Evolutionary conservation across 2,888 invertebrate species (phyloP).

Genomic region (Perizoma affinitatum): DNA sequence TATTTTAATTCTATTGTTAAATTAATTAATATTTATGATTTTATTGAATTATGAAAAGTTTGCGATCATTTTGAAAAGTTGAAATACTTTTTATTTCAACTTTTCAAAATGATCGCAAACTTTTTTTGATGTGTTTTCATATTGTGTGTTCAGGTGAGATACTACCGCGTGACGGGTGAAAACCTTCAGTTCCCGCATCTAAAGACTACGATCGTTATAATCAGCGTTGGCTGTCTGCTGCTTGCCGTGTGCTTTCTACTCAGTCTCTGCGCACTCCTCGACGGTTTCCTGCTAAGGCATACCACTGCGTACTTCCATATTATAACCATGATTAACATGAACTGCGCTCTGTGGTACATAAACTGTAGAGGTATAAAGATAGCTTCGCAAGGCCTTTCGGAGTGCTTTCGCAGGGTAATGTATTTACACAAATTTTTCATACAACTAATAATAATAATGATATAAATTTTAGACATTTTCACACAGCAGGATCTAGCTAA

Average conservation of each 20-base stretch:
- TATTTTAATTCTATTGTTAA: too few species aligned
- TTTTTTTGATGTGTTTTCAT: background rate
- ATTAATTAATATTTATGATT: too few species aligned
- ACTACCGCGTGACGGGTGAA: slow-evolving; percentile 84
- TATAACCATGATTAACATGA: slow-evolving; percentile 89
- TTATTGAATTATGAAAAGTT: too few species aligned
- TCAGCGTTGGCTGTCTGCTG: slow-evolving; percentile 85
- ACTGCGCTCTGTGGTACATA: slow-evolving; percentile 88
- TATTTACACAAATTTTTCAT: background rate
- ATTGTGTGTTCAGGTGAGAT: slow-evolving; percentile 68
- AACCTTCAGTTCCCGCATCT: slow-evolving; percentile 85
- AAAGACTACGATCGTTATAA: slow-evolving; percentile 84
- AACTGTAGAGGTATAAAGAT: slow-evolving; percentile 87
- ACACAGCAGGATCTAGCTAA: too few species aligned
- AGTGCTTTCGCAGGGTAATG: slow-evolving; percentile 77
- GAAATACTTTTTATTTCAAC: too few species aligned
- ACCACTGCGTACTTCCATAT: slow-evolving; percentile 87
- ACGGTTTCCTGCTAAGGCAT: slow-evolving; percentile 86
- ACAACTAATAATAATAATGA: too few species aligned
- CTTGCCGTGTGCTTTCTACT: slow-evolving; percentile 85
- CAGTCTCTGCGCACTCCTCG: slow-evolving; percentile 84
- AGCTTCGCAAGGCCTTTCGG: slow-evolving; percentile 83
- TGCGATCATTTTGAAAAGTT: too few species aligned
- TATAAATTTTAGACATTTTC: too few species aligned
- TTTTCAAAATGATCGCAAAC: too few species aligned